Evolutionary conservation across 2,113 vertebrate genomes (phyloP).

Genomic region (Henicopernis longicauda): DNA sequence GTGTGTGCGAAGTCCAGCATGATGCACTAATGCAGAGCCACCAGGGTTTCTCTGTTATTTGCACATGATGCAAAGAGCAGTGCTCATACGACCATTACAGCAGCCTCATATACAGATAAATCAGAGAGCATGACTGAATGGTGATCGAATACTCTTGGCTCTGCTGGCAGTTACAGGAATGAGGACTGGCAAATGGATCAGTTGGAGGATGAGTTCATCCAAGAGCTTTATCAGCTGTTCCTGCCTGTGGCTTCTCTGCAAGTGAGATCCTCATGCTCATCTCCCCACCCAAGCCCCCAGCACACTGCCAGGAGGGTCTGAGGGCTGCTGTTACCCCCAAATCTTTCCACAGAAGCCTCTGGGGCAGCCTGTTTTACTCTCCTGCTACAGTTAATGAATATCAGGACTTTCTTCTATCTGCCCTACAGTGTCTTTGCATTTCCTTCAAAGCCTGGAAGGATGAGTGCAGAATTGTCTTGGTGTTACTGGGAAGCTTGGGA

Average conservation of each 20-base stretch:
- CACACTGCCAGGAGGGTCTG: neutral
- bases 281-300: neutral
- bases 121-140: neutral
- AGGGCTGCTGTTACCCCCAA: neutral
- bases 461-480: neutral
- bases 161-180: neutral
- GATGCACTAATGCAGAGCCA: neutral
- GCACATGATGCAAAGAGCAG: neutral
- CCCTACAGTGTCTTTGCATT: neutral
- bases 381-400: neutral
- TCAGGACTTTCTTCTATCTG: neutral
- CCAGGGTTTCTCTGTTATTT: neutral
- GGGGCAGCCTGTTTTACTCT: neutral
- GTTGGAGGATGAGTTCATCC: neutral
- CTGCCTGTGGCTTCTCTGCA: neutral
- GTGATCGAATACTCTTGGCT: neutral
- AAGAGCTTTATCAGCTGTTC: neutral
- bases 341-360: neutral
- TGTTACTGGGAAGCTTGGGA: neutral
- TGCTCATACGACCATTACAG: neutral
- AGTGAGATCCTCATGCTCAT: neutral
- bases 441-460: neutral
- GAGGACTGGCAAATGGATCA: neutral
- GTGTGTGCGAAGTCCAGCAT: too few relatives aligned
- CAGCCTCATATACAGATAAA: neutral